phyloP scores from a whole-genome alignment of 2,797 vertebrate genomes.

The Sparidentex hasta region DNA sequence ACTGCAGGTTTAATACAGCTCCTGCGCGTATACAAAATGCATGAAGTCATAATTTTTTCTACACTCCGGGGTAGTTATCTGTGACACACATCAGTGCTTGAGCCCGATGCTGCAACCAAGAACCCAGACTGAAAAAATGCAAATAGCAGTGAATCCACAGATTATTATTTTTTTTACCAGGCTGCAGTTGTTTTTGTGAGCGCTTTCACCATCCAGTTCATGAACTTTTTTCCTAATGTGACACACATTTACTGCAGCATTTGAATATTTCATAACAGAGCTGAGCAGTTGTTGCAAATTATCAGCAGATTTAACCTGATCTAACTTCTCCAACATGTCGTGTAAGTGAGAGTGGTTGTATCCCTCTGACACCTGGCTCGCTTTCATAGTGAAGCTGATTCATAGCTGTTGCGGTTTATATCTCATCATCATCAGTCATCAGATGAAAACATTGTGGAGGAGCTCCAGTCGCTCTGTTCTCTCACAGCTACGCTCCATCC shows the following conservation, averaged over 20 bases:
- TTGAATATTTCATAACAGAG: neutral
- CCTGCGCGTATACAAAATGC: neutral
- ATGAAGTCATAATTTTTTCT: no score
- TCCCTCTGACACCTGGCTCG: slow-evolving; percentile 23
- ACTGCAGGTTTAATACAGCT: neutral
- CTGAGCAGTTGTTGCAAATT: neutral
- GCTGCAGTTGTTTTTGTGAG: neutral
- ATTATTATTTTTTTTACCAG: neutral
- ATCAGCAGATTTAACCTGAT: no score
- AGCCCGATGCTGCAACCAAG: neutral
- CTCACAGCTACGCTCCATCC: slow-evolving; percentile 41
- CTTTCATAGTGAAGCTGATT: slow-evolving; percentile 26
- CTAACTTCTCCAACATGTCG: neutral
- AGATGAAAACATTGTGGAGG: slow-evolving; percentile 24
- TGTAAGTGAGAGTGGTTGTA: neutral
- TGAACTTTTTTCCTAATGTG: slow-evolving; percentile 1
- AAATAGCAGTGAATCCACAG: neutral
- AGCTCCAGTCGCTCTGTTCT: slow-evolving; percentile 47
- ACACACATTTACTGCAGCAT: neutral
- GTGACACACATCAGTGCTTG: neutral
- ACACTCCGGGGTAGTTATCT: neutral
- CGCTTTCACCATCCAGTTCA: neutral
- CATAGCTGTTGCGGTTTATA: slow-evolving; percentile 16
- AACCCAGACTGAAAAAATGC: no score
- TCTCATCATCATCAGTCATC: slow-evolving; percentile 24